Base-by-base conservation (phyloP, 2,797 vertebrate genomes). In the Enteromius radiatus region DNA sequence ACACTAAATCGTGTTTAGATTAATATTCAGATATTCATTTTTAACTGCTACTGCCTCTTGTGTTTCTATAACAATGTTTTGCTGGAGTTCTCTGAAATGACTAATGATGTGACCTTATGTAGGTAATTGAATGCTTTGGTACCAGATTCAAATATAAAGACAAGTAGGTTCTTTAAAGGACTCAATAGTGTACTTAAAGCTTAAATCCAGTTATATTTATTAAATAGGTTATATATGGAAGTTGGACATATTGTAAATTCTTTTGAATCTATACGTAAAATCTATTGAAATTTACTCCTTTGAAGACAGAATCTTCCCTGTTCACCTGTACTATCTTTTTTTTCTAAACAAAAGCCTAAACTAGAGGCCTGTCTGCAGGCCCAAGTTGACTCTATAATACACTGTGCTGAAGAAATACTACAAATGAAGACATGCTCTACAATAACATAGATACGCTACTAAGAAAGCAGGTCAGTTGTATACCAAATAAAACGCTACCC, bases 71-170 rank as follows among this genome's bases (percentile, higher is more conserved):
- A 4, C 6, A 77, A 2, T 54, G 31, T 79, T 28, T 68, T 43
- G 17, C 26, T 31, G n/a, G 5, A 43, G 36, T 26, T 80, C 17
- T 36, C 21, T 5, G 23, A 31, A n/a, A 49, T 69, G 64, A 69
- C 3, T n/a, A 38, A 70, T 31, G 49, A 45, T 10, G 6, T 59
- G 65, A 41, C 38, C 4, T n/a, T 69, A 38, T 67, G 19, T 67
- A 41, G 12, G 31, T 59, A 71, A 71, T 59, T 75, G 52, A 38
- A 15, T 26, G 52, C 52, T 75, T 75, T 73, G 28, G 47, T 52
- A 73, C 17, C 10, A 41, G 4, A 23, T 75, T 15, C 12, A 56
- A 21, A 36, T 49, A n/a, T 31, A 33, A 49, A 52, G 26, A 19
- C 9, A 69, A 63, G 61, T 17, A 21, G 26, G 4, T 21, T 73